A percentile compares a stretch with the other conserved stretches of the same genome.
Conservation (phyloP, 2,888 invertebrate species). For the Drosophila mimica region DNA sequence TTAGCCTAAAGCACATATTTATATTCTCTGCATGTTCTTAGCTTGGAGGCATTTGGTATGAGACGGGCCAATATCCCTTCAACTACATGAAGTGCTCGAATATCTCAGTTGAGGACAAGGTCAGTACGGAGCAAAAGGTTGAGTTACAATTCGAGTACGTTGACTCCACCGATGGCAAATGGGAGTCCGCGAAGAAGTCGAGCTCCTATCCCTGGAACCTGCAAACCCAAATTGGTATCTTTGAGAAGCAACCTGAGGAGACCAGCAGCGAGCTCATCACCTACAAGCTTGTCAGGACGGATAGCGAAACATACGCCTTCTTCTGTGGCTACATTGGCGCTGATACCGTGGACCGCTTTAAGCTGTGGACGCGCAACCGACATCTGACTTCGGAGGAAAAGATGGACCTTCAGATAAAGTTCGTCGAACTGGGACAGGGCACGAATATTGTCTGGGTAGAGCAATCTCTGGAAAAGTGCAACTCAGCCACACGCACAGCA, state of each 20-base stretch:
- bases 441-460: constrained; percentile 17
- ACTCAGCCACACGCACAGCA: constrained; percentile 2
- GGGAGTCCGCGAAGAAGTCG: constrained; percentile 9
- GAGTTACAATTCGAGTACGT: constrained; percentile 23
- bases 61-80: constrained; percentile 18
- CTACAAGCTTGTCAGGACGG: constrained; percentile 25
- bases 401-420: not conserved
- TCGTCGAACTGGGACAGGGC: not conserved
- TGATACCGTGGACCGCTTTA: not conserved
- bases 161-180: constrained; percentile 14
- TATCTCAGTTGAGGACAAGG: not conserved
- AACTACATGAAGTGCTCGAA: constrained; percentile 6
- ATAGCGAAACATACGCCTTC: not conserved
- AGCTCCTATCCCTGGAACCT: constrained; percentile 25
- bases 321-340: constrained; percentile 23
- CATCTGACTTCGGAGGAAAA: constrained; percentile 6
- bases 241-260: constrained; percentile 4
- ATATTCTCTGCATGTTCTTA: not conserved
- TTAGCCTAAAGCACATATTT: not conserved
- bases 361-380: constrained; percentile 29
- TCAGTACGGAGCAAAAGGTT: constrained; percentile 6
- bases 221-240: constrained; percentile 33
- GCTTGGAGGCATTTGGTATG: constrained; percentile 44
- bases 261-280: not conserved
- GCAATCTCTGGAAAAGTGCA: constrained; percentile 23